Evolutionary conservation across 2,113 vertebrate species (phyloP).

Genomic region (Lates calcarifer): DNA sequence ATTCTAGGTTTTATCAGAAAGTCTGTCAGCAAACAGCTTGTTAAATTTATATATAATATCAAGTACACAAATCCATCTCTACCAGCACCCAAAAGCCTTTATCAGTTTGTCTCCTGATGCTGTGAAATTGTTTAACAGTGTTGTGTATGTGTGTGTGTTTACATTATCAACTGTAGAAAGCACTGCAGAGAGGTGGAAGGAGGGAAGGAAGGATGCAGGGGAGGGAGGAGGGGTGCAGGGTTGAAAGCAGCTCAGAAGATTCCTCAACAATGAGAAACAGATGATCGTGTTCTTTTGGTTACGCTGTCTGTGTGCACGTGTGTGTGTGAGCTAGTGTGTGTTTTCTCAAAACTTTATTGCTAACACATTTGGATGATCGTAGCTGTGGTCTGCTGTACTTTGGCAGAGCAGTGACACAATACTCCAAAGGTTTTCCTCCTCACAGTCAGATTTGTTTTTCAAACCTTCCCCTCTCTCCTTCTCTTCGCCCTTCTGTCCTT

Average conservation of each 20-base stretch:
- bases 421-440: constrained; percentile 22
- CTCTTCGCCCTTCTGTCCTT: background rate
- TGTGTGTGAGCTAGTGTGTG: constrained; percentile 4
- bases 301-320: constrained; percentile 3
- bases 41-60: too few species aligned
- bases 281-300: constrained; percentile 61
- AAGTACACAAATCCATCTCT: background rate
- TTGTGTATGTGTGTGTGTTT: constrained; percentile 14
- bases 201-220: background rate
- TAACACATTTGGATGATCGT: constrained; percentile 64
- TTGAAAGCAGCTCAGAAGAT: constrained; percentile 62
- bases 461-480: background rate
- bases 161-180: constrained; percentile 8
- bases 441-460: constrained; percentile 51
- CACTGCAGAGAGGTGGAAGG: background rate
- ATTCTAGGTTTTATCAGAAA: background rate
- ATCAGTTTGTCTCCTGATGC: background rate
- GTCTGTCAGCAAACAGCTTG: background rate
- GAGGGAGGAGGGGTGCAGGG: constrained; percentile 4
- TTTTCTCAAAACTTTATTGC: constrained; percentile 60
- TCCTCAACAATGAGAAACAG: constrained; percentile 79
- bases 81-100: background rate
- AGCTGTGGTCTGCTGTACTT: constrained; percentile 39
- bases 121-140: constrained; percentile 18
- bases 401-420: constrained; percentile 59